Conservation (phyloP, 2,888 invertebrate species). For the Hydropsyche betteni region DNA sequence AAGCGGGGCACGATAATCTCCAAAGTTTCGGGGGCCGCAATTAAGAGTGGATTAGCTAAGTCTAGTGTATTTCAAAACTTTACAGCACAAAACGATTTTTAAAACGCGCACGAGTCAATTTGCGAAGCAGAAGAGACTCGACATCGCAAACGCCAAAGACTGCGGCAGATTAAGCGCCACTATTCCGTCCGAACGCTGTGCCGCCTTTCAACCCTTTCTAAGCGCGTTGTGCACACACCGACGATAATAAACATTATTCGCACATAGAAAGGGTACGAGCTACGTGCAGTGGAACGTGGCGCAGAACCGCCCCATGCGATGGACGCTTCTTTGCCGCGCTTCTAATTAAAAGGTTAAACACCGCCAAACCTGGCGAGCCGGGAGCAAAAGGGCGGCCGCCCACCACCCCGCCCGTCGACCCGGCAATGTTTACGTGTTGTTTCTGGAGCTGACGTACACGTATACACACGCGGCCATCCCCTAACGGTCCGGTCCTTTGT, state of each 20-base stretch:
- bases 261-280: neutral
- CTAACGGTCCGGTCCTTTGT: conserved; percentile 42
- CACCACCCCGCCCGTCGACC: conserved; percentile 8
- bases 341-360: conserved; percentile 45
- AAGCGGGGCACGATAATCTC: conserved; percentile 24
- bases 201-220: neutral
- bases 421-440: conserved; percentile 33
- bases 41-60: conserved; percentile 30
- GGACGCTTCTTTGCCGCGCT: conserved; percentile 39
- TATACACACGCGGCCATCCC: conserved; percentile 9
- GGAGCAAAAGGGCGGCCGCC: neutral
- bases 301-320: neutral
- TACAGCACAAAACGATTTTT: conserved; percentile 4
- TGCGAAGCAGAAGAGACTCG: neutral
- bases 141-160: neutral
- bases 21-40: conserved; percentile 30
- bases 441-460: conserved; percentile 32
- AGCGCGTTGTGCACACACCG: neutral
- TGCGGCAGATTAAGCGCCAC: neutral
- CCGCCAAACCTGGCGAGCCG: neutral
- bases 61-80: conserved; percentile 1
- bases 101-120: conserved; percentile 10
- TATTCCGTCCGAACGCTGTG: neutral
- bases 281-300: neutral
- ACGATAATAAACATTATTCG: conserved; percentile 41